Base-by-base conservation (phyloP, 1,140 invertebrate species). In the Andricus grossulariae region DNA sequence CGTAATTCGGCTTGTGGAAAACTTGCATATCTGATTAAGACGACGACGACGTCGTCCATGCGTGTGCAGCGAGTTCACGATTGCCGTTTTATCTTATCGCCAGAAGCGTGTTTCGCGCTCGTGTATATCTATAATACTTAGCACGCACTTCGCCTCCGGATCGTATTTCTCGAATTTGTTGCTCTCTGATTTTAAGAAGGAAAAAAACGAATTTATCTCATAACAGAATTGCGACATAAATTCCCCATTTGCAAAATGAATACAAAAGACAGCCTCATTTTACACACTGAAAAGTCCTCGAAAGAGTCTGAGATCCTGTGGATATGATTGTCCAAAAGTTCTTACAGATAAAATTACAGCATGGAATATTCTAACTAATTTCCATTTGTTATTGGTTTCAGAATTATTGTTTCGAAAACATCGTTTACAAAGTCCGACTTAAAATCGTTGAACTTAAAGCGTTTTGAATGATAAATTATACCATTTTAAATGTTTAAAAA, bases 31-130 rank as follows among this genome's bases (percentile, higher is more conserved):
- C 78, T 79, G 78, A 79, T 79, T 70, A 73, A 52, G 45, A 60
- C 52, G 76, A 73, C 55, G 25, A 55, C 50, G 57, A 54, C 54
- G 71, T 66, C 50, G 50, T 70, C 51, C 52, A 50, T 74, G 25
- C 15, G 71, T 39, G 74, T 73, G 71, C 74, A 45, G 15, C 50
- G 74, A 57, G 57, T 54, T 52, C 52, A 52, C 60, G 72, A 80
- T 77, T 80, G 75, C 50, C 50, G 70, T 74, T 80, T 74, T 80
- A 77, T 80, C 79, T 80, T 80, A 77, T 80, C 75, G 60, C 39
- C 32, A 19, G 71, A 18, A 66, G 71, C 73, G 71, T 72, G 71
- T 75, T 75, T 66, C 77, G n/a, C 71, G 54, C 72, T 50, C 60
- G 19, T 70, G 55, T 51, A 70, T n/a, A 70, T 72, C 72, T 19